Evolutionary conservation across 2,113 vertebrate species (phyloP).

Genomic region (Oncorhynchus masou): DNA sequence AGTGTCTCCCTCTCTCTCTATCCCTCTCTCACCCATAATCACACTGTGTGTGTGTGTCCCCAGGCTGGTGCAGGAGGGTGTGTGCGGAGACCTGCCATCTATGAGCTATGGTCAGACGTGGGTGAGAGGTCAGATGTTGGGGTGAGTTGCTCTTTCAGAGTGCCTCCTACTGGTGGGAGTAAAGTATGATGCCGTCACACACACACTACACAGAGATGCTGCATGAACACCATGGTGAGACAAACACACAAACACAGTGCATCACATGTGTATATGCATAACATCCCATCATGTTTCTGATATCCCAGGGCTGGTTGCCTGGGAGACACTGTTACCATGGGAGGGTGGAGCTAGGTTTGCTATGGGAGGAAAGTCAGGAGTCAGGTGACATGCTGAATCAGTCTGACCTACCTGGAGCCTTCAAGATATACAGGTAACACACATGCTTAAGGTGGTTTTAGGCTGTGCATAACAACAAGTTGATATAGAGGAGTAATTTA

Average conservation of each 20-base stretch:
- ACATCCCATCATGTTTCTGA: constrained; percentile 7
- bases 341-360: constrained; percentile 58
- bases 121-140: constrained; percentile 46
- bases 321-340: constrained; percentile 61
- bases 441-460: neutral
- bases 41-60: neutral
- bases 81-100: constrained; percentile 50
- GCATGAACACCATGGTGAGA: constrained; percentile 55
- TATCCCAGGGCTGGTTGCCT: constrained; percentile 55
- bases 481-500: neutral
- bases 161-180: constrained; percentile 62
- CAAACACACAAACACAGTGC: no score
- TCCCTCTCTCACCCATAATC: neutral
- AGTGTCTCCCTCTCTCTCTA: neutral
- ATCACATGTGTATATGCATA: no score
- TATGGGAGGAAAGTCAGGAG: constrained; percentile 57
- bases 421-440: constrained; percentile 69
- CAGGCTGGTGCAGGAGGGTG: constrained; percentile 61
- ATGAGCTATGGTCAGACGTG: constrained; percentile 5
- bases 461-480: neutral
- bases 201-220: constrained; percentile 72
- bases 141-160: constrained; percentile 50
- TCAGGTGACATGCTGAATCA: constrained; percentile 58
- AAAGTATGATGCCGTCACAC: constrained; percentile 70
- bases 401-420: constrained; percentile 70